These are phyloP conservation scores for Pyrrhia umbra DNA, from an alignment of 2,888 invertebrate species.

Conservation along the genomic window DNA sequence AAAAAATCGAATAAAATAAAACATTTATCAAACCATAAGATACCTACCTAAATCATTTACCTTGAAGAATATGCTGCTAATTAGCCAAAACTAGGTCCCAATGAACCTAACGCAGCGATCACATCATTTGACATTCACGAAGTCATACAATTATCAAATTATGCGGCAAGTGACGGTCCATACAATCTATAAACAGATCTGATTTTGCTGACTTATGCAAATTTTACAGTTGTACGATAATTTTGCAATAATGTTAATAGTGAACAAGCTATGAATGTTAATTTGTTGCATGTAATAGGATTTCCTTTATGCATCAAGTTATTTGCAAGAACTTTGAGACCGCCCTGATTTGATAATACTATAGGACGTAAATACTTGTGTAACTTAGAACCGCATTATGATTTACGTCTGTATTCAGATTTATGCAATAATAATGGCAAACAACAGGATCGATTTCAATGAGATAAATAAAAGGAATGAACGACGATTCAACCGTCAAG, in stretches of 20 bases:
- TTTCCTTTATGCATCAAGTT: conserved; percentile 53
- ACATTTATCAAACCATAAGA: conserved; percentile 13
- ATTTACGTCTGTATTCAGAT: conserved; percentile 11
- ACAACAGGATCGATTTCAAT: background rate
- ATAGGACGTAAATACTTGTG: conserved; percentile 28
- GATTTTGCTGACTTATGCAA: conserved; percentile 58
- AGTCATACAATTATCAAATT: conserved; percentile 50
- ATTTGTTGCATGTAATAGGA: conserved; percentile 55
- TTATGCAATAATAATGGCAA: background rate
- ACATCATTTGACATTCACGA: conserved; percentile 50
- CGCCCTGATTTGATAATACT: conserved; percentile 41
- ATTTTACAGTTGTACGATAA: conserved; percentile 58
- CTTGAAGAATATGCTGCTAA: conserved; percentile 21
- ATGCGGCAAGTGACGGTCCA: conserved; percentile 41
- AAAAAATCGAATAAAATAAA: conserved; percentile 7
- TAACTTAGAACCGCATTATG: background rate
- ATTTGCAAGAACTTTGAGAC: conserved; percentile 33
- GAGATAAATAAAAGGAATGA: background rate
- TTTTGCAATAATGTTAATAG: conserved; percentile 60
- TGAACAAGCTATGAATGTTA: conserved; percentile 59
- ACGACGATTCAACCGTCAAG: background rate
- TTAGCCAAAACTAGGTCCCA: conserved; percentile 36
- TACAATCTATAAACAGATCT: conserved; percentile 50
- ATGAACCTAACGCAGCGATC: conserved; percentile 30
- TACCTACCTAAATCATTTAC: conserved; percentile 8